Conservation (phyloP, 37 sponge, comb jelly and placozoan genomes). For the Haliclona indistincta region DNA sequence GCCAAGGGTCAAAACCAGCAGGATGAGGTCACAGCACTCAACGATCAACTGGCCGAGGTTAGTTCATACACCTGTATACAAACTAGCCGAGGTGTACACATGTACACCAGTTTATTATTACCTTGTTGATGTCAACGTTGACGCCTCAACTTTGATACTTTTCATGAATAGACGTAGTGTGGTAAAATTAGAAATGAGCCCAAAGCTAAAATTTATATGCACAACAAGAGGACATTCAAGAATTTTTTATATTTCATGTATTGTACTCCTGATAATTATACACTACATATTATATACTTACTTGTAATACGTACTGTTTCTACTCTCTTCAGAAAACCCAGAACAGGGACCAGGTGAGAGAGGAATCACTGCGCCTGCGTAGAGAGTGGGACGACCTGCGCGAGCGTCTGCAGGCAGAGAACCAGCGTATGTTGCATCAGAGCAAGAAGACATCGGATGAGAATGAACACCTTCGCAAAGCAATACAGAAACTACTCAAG, state of each 20-base stretch:
- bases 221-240: neutral
- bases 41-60: constrained; percentile 56
- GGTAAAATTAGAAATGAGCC: neutral
- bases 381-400: constrained; percentile 45
- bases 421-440: constrained; percentile 13
- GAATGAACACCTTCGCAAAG: constrained; percentile 71
- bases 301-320: too few relatives aligned
- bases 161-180: too few relatives aligned
- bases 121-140: too few relatives aligned
- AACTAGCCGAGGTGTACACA: neutral
- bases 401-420: constrained; percentile 37
- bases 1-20: neutral
- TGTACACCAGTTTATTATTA: neutral
- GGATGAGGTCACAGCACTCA: constrained; percentile 35
- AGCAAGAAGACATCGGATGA: constrained; percentile 29
- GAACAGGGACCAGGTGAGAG: constrained; percentile 64
- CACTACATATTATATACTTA: neutral
- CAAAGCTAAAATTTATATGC: too few relatives aligned
- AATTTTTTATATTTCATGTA: neutral
- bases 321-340: constrained; percentile 21
- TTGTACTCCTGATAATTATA: neutral
- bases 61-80: neutral
- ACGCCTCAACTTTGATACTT: too few relatives aligned
- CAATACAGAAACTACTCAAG: constrained; percentile 60
- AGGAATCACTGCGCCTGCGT: constrained; percentile 38